These are phyloP conservation scores for Paracentrotus lividus DNA, from an alignment of 53 echinoderm and acorn worm genomes.

Conservation along the genomic window DNA sequence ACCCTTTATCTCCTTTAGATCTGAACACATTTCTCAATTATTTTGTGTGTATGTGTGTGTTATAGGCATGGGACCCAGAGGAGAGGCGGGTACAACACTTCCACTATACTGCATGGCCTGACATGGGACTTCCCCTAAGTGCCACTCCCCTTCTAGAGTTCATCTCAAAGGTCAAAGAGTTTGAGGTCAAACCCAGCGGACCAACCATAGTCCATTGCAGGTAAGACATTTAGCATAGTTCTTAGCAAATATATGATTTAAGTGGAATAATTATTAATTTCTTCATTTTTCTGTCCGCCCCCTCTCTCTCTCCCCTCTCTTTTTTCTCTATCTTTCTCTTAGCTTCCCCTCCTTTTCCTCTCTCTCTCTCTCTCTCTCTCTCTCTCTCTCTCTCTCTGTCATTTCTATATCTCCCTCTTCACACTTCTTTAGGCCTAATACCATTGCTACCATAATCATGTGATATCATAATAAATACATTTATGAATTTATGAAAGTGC, in stretches of 20 bases:
- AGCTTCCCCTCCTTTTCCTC: too few species aligned
- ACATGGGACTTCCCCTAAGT: slow-evolving; percentile 91
- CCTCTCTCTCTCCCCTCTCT: too few species aligned
- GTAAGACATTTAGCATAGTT: slow-evolving; percentile 40
- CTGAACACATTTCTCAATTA: neutral
- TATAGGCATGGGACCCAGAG: slow-evolving; percentile 69
- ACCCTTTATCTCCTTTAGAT: neutral
- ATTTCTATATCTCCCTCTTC: too few species aligned
- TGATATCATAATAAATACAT: too few species aligned
- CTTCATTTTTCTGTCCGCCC: too few species aligned
- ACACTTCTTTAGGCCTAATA: too few species aligned
- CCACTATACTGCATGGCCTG: slow-evolving; percentile 95
- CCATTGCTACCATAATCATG: too few species aligned
- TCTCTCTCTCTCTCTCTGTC: too few species aligned
- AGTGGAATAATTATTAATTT: too few species aligned
- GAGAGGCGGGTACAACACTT: slow-evolving; percentile 84
- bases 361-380: too few species aligned
- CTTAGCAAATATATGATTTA: neutral
- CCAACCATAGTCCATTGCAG: slow-evolving; percentile 94
- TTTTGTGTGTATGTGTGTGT: neutral
- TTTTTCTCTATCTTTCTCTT: too few species aligned
- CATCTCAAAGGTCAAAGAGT: slow-evolving; percentile 80
- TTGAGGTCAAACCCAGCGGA: slow-evolving; percentile 52
- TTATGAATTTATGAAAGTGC: too few species aligned
- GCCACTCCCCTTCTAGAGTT: slow-evolving; percentile 87